Evolutionary conservation across 1,140 invertebrate species (phyloP), one percentile per base, ranked within the genome.

Genomic region (Globodera ellingtonae): DNA sequence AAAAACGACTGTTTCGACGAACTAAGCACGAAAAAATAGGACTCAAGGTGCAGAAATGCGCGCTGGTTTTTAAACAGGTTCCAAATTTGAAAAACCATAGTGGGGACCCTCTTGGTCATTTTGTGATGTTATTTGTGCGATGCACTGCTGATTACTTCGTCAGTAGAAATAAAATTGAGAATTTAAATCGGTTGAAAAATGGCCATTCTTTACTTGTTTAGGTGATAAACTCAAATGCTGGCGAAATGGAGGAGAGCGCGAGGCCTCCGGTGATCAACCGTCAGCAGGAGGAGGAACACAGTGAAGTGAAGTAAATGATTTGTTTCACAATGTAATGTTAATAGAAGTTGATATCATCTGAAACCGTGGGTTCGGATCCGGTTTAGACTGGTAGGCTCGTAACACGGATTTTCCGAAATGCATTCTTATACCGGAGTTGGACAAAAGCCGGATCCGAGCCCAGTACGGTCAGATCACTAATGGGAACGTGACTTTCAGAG

Each of bases 221-320:
- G 87, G 86, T 87, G 7, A 88, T 87, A 79, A 87, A 87, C 74
- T 87, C 86, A 15, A 87, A 87, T 82, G 84, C 86, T 9, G 86
- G 87, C 18, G 86, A 88, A 62, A 79, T 86, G 59, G 83, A 79
- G 18, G 87, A 89, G 70, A 70, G 69, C 47, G 46, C 56, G 56
- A 62, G 56, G 15, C 56, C 56, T 15, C 56, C 56, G 18, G 10
- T 75, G 59, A 18, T 21, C 21, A 72, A 47, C 10, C 52, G 52
- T 24, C 73, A 74, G 6, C 79, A 84, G 35, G 84, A 88, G 35
- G 88, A 88, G n/a, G 83, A 83, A 62, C 81, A 81, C 59, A 83
- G 87, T 52, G 87, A 87, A 86, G 85, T 87, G 50, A 86, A 87
- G 85, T 87, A 56, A 81, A 82, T 85, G 69, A 62, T 74, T 13